A percentile compares a stretch with the other conserved stretches of the same genome.
Conservation (phyloP, 2,797 vertebrate genomes). For the Paramormyrops hopkinsi region DNA sequence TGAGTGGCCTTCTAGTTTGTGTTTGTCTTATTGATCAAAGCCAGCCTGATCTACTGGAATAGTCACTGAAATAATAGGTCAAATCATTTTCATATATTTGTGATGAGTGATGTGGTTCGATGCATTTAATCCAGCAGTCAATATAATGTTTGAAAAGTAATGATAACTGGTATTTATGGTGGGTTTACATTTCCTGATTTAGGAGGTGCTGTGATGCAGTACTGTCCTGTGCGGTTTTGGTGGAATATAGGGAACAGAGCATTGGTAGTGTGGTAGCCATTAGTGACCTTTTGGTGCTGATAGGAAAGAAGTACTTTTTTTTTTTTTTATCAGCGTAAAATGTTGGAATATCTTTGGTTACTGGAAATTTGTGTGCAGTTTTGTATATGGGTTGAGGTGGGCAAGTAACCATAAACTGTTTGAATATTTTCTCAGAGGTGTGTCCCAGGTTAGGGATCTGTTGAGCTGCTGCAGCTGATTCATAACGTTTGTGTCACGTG, state of each 20-base stretch:
- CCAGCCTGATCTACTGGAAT: constrained; percentile 33
- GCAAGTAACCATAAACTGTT: background rate
- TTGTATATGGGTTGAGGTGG: background rate
- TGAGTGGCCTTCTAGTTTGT: constrained; percentile 37
- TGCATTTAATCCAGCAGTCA: constrained; percentile 22
- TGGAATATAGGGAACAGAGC: background rate
- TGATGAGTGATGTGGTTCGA: constrained; percentile 33
- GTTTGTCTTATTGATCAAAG: constrained; percentile 42
- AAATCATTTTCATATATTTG: constrained; percentile 28
- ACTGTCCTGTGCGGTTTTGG: constrained; percentile 40
- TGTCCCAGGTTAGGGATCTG: background rate
- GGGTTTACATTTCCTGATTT: background rate
- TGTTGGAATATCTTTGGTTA: background rate
- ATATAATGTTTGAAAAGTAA: background rate
- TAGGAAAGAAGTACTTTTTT: background rate
- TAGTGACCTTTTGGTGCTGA: background rate
- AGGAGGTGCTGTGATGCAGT: background rate
- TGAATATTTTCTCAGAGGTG: background rate
- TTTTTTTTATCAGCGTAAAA: background rate
- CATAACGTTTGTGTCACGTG: background rate
- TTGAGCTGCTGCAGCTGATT: background rate
- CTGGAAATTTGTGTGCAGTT: background rate
- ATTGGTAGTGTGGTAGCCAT: background rate
- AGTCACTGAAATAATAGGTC: constrained; percentile 29
- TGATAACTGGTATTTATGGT: background rate